phyloP scores from a whole-genome alignment of 2,113 vertebrate genomes.

The Felis catus region F.catus_Fca126_mat1.0 CM031419.1:35148001-35148500 shows the following conservation, averaged over 20 bases:
- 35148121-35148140: neutral
- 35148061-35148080: neutral
- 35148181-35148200: neutral
- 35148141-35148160: neutral
- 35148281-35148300: conserved; percentile 25
- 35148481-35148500: neutral
- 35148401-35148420: neutral
- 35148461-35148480: conserved; percentile 27
- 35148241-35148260: neutral
- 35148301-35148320: neutral
- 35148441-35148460: conserved; percentile 5
- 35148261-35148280: conserved; percentile 9
- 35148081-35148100: neutral
- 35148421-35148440: neutral
- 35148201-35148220: neutral
- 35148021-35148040: neutral
- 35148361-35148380: neutral
- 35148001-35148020: neutral
- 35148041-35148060: neutral
- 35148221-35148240: neutral
- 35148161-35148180: neutral
- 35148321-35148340: neutral
- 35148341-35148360: neutral
- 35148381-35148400: neutral
- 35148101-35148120: neutral